A percentile compares a stretch with the other conserved stretches of the same genome.
phyloP scores from a whole-genome alignment of 2,797 vertebrate genomes.

The Phataginus tricuspis region DNA sequence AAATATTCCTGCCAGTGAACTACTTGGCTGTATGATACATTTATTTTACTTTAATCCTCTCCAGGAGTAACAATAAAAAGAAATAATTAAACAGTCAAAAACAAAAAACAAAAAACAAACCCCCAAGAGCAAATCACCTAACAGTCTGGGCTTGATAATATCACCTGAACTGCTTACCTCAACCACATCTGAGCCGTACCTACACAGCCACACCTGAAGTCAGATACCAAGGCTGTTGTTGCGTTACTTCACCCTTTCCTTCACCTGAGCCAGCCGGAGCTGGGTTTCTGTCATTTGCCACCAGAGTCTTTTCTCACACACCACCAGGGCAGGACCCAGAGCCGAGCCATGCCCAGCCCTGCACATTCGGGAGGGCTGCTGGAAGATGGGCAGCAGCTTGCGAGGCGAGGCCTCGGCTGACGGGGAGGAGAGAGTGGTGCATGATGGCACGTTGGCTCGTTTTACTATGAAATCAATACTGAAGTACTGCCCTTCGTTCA shows the following conservation, averaged over 20 bases:
- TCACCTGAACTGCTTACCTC: neutral
- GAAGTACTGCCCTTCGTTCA: constrained; percentile 65
- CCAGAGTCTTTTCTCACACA: neutral
- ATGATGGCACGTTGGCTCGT: constrained; percentile 56
- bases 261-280: neutral
- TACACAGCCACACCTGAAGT: neutral
- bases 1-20: neutral
- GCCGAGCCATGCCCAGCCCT: neutral
- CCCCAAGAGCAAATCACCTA: no score
- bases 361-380: accelerated
- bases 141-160: neutral
- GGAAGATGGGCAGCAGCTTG: accelerated
- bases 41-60: neutral
- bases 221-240: neutral
- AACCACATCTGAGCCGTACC: neutral
- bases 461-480: constrained; percentile 73
- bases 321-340: neutral
- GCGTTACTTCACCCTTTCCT: neutral
- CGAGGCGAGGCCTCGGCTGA: neutral
- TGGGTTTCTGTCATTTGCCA: neutral
- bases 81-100: neutral
- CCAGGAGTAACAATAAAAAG: neutral
- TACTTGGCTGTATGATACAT: neutral
- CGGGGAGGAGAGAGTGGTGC: constrained; percentile 5
- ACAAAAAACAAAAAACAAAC: neutral